Evolutionary conservation across 2,113 vertebrate genomes (phyloP).

Genomic region (Lampris incognitus): DNA sequence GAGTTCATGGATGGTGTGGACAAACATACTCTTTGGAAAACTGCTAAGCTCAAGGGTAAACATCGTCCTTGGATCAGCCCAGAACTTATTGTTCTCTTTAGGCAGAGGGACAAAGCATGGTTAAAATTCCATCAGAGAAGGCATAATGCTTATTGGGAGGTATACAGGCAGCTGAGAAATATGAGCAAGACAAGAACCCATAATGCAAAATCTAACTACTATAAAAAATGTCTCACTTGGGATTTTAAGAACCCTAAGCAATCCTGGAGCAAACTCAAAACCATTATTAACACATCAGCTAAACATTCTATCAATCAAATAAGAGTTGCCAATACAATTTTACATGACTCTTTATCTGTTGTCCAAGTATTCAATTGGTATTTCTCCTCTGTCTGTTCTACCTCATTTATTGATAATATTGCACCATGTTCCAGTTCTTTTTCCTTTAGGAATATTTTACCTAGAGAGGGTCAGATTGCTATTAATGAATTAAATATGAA

Average conservation of each 20-base stretch:
- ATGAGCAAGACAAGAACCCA: neutral
- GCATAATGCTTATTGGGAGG: neutral
- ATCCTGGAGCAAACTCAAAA: slow-evolving; percentile 12
- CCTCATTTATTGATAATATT: neutral
- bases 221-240: neutral
- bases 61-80: slow-evolving; percentile 2
- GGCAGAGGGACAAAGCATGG: neutral
- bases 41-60: neutral
- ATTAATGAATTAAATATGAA: too few relatives aligned
- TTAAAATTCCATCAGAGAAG: neutral
- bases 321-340: neutral
- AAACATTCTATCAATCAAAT: slow-evolving; percentile 6
- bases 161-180: neutral
- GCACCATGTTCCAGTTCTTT: neutral
- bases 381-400: neutral
- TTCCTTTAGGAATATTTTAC: too few relatives aligned
- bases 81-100: neutral
- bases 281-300: neutral
- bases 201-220: slow-evolving; percentile 12
- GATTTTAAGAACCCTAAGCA: slow-evolving; percentile 15
- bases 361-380: neutral
- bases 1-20: neutral
- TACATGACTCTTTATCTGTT: neutral
- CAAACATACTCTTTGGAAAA: slow-evolving; percentile 1
- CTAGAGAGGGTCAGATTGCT: too few relatives aligned